Evolutionary conservation across 2,113 vertebrate genomes (phyloP).

Genomic region (Vimba vimba): DNA sequence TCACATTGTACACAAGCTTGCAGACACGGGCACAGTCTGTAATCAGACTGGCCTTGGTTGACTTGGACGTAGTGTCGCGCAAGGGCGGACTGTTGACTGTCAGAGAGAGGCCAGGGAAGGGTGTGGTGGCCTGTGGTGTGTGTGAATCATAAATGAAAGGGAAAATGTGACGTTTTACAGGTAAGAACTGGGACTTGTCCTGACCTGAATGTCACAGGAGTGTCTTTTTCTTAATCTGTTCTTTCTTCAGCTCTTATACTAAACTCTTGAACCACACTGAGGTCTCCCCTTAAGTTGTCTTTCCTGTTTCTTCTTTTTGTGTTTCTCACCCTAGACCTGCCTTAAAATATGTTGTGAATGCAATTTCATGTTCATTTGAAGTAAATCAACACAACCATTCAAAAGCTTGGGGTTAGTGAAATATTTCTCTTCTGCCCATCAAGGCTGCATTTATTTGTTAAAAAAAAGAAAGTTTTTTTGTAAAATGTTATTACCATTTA

Average conservation of each 20-base stretch:
- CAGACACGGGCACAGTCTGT: conserved; percentile 46
- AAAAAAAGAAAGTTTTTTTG: too few species aligned
- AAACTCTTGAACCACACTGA: background rate
- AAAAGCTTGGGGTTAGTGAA: too few species aligned
- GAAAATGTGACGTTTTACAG: background rate
- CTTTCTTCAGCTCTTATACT: conserved; percentile 7
- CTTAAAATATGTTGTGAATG: background rate
- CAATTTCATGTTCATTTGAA: too few species aligned
- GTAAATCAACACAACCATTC: too few species aligned
- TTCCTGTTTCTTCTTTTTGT: background rate
- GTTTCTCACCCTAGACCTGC: background rate
- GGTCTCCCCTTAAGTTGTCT: background rate
- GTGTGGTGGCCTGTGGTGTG: conserved; percentile 32
- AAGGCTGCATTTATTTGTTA: too few species aligned
- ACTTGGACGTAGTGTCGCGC: conserved; percentile 32
- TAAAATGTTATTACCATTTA: too few species aligned
- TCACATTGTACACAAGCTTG: conserved; percentile 24
- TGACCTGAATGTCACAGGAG: conserved; percentile 44
- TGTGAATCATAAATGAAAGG: conserved; percentile 27
- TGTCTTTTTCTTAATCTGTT: conserved; percentile 35
- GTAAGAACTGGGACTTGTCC: conserved; percentile 1
- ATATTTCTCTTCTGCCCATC: too few species aligned
- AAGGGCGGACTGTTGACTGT: conserved; percentile 12
- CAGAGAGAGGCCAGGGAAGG: conserved; percentile 9
- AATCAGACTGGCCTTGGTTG: conserved; percentile 44